Conservation (phyloP, 2,113 vertebrate species). For the Dascyllus trimaculatus region DNA sequence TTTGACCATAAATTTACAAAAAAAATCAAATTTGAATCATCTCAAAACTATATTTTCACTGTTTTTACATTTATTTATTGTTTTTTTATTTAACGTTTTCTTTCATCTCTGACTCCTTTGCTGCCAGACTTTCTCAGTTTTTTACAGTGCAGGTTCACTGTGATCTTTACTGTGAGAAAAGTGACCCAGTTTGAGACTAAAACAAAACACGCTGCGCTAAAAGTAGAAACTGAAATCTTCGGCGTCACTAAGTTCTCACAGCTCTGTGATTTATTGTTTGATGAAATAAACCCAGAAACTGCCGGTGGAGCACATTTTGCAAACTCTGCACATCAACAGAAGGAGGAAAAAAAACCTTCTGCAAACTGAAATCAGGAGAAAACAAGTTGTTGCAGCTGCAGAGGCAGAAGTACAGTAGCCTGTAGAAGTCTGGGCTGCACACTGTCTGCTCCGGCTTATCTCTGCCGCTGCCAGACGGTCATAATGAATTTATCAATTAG, state of each 20-base stretch:
- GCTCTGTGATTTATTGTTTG: not conserved
- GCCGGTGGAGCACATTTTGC: not conserved
- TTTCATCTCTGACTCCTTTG: too few species aligned
- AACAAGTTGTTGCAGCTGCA: conserved; percentile 22
- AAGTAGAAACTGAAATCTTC: not conserved
- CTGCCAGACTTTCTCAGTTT: too few species aligned
- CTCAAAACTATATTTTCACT: too few species aligned
- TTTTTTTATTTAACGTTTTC: too few species aligned
- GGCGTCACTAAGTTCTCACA: not conserved
- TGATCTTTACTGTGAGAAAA: not conserved
- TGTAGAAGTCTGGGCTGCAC: conserved; percentile 17
- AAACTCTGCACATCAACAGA: not conserved
- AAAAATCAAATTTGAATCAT: too few species aligned
- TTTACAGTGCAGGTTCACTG: too few species aligned
- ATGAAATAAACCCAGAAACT: conserved; percentile 16
- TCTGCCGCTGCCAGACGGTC: conserved; percentile 60
- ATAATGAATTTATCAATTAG: conserved; percentile 77
- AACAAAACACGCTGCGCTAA: not conserved
- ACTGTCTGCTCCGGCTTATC: conserved; percentile 54
- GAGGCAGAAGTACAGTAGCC: conserved; percentile 1
- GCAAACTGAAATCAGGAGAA: not conserved
- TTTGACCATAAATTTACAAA: too few species aligned
- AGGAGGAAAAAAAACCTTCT: conserved; percentile 11
- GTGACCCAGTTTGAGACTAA: not conserved
- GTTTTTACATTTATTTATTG: too few species aligned